A percentile compares a stretch with the other conserved stretches of the same genome.
phyloP scores from a whole-genome alignment of 2,113 vertebrate species.

The Ornithorhynchus anatinus region DNA sequence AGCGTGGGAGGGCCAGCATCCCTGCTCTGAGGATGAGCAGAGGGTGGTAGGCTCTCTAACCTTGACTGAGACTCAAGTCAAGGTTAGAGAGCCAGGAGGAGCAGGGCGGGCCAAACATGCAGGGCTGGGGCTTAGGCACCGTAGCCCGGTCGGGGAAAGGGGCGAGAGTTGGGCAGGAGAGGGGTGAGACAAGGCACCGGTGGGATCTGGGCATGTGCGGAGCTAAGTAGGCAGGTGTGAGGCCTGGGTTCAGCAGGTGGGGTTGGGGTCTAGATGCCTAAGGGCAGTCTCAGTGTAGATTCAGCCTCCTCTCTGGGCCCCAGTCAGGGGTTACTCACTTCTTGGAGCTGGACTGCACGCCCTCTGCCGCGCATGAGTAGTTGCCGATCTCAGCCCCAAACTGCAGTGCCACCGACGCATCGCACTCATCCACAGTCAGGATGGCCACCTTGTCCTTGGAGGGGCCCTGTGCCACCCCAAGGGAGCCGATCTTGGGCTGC shows the following conservation, averaged over 20 bases:
- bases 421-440: slow-evolving; percentile 91
- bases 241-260: background rate
- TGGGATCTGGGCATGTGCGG: background rate
- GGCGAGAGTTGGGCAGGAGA: background rate
- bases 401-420: slow-evolving; percentile 88
- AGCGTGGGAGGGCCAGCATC: background rate
- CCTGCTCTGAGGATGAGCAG: background rate
- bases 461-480: slow-evolving; percentile 90
- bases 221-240: background rate
- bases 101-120: background rate
- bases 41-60: background rate
- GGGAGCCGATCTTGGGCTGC: slow-evolving; percentile 86
- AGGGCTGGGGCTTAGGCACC: background rate
- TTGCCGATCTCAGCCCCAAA: slow-evolving; percentile 91
- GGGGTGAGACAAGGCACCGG: too few relatives aligned
- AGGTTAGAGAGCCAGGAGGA: background rate
- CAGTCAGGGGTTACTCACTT: slow-evolving; percentile 79
- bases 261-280: background rate
- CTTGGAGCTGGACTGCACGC: slow-evolving; percentile 93
- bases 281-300: background rate
- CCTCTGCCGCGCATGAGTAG: slow-evolving; percentile 94
- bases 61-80: too few relatives aligned
- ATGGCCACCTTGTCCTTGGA: slow-evolving; percentile 96
- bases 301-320: background rate
- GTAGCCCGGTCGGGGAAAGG: background rate